Percentiles rank a stretch among this genome's conserved stretches.
These are phyloP conservation scores for Hartigia nigra DNA, from an alignment of 2,888 invertebrate species.

Conservation along the genomic window DNA sequence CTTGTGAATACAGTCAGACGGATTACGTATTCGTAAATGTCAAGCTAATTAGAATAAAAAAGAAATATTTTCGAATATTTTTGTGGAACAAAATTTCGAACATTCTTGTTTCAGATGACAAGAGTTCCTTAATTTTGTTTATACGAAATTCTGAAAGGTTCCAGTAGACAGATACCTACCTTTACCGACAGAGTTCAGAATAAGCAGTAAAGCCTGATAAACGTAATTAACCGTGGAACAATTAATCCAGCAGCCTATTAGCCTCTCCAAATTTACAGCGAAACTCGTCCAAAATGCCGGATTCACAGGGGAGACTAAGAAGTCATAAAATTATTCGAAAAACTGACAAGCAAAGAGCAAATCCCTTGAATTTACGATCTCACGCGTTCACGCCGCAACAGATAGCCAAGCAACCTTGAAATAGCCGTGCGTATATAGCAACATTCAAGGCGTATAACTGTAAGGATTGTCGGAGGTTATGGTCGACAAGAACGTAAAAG, in stretches of 20 bases:
- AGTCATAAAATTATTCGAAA: background rate
- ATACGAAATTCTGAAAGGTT: background rate
- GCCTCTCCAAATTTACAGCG: background rate
- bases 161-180: background rate
- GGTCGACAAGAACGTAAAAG: conserved; percentile 10
- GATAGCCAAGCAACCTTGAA: conserved; percentile 27
- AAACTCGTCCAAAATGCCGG: background rate
- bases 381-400: conserved; percentile 9
- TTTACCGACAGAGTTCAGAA: background rate
- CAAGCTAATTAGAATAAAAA: background rate
- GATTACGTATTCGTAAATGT: background rate
- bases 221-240: background rate
- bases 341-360: background rate
- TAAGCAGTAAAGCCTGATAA: background rate
- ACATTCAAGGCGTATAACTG: conserved; percentile 7
- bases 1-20: background rate
- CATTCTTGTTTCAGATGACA: background rate
- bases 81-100: background rate
- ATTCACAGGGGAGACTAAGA: background rate
- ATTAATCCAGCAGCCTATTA: background rate
- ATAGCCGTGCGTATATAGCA: conserved; percentile 18
- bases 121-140: background rate
- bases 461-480: conserved; percentile 12
- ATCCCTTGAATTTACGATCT: background rate
- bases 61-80: background rate